Conservation (phyloP, 2,113 vertebrate species). For the Notarius lentiginosus region DNA sequence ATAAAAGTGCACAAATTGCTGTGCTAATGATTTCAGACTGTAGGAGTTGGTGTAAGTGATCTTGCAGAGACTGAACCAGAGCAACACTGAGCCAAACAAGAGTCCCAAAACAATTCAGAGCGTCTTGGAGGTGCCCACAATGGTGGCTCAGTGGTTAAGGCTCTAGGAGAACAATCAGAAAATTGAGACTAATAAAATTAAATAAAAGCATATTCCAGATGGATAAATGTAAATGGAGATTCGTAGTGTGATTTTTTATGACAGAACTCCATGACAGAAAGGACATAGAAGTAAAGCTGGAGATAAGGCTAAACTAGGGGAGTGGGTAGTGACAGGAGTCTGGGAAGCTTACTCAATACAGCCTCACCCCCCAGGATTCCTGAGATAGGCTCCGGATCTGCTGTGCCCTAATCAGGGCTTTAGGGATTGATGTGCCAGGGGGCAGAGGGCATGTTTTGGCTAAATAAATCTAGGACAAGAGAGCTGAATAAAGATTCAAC, state of each 20-base stretch:
- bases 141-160: neutral
- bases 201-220: no score
- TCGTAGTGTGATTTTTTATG: neutral
- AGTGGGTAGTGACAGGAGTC: neutral
- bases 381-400: neutral
- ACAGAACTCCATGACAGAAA: neutral
- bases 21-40: neutral
- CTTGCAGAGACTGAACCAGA: neutral
- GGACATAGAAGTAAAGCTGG: neutral
- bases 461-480: neutral
- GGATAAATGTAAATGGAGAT: neutral
- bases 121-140: neutral
- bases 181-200: neutral
- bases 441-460: neutral
- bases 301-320: neutral
- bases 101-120: neutral
- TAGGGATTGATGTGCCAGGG: neutral
- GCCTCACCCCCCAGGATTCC: neutral
- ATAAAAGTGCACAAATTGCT: neutral
- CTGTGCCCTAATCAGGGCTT: neutral
- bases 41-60: neutral
- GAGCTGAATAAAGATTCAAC: neutral
- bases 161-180: neutral
- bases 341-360: neutral
- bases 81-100: neutral